phyloP scores from a whole-genome alignment of 2,113 vertebrate genomes.

The Bubo scandiacus region DNA sequence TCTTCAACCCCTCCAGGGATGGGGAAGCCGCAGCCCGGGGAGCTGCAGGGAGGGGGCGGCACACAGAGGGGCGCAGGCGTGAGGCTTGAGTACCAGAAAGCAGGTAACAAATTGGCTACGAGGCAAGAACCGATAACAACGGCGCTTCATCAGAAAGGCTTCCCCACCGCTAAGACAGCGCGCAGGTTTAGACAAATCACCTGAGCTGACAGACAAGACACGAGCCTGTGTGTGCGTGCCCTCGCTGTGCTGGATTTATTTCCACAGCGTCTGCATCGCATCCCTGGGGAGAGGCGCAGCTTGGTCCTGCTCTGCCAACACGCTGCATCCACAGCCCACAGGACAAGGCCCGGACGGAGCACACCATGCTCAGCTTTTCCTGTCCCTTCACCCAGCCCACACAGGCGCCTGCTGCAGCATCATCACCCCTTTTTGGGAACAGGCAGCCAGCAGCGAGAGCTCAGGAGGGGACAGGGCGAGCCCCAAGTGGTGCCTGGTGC shows the following conservation, averaged over 20 bases:
- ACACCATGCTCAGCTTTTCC: neutral
- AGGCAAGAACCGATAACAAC: neutral
- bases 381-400: neutral
- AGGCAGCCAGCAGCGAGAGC: neutral
- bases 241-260: neutral
- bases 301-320: neutral
- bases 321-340: neutral
- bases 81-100: neutral
- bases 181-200: neutral
- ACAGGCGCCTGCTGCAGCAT: neutral
- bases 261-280: fast-evolving
- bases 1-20: no score
- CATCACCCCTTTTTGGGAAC: neutral
- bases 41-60: neutral
- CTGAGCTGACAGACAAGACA: neutral
- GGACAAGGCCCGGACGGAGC: neutral
- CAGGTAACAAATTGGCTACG: neutral
- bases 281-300: neutral
- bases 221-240: fast-evolving
- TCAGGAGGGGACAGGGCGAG: neutral
- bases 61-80: fast-evolving
- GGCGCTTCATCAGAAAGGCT: neutral
- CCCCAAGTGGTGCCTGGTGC: neutral
- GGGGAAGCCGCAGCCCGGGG: neutral
- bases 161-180: fast-evolving